Evolutionary conservation across 1,140 invertebrate genomes (phyloP), one percentile per base, ranked within the genome.

Genomic region (Planococcus citri): DNA sequence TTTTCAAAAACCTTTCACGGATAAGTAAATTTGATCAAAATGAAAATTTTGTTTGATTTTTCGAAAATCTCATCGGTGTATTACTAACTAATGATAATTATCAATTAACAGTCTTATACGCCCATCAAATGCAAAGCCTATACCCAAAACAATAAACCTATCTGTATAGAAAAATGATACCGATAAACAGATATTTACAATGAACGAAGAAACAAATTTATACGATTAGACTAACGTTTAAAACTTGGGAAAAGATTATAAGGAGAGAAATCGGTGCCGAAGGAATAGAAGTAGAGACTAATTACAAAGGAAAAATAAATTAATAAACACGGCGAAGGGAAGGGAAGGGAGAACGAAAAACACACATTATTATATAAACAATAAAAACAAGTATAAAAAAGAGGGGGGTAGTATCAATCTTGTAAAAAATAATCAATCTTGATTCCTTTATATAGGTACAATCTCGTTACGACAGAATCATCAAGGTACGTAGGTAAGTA

Each of bases 111-210:
- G 41, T 51, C 41, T 51, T 51, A 51, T 51, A 51, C 41, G n/a
- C 41, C 41, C 41, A 51, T 51, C 41, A 51, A 51, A 51, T 51
- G 41, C 41, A 51, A 51, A 51, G 41, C 41, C 41, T 51, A 51
- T 51, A 51, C 41, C 41, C 41, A 51, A 51, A 51, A 51, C n/a
- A 51, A 51, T 51, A 51, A 51, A 9, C 41, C 17, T 9, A 51
- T 37, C 14, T 37, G 12, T 4, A 6, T 51, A 51, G 3, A 51
- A 51, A 9, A 17, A 17, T 51, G 17, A 17, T 51, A 51, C 41
- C 41, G n/a, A 51, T 51, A 51, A 14, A n/a, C n/a, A n/a, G n/a
- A 20, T 51, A 51, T 51, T 51, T 51, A 51, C 41, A 51, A 51
- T 20, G 41, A 51, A 17, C n/a, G 17, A 51, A 51, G 17, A 51